Evolutionary conservation across 1,140 invertebrate genomes (phyloP), one percentile per base, ranked within the genome.

Genomic region (Eriosoma lanigerum): DNA sequence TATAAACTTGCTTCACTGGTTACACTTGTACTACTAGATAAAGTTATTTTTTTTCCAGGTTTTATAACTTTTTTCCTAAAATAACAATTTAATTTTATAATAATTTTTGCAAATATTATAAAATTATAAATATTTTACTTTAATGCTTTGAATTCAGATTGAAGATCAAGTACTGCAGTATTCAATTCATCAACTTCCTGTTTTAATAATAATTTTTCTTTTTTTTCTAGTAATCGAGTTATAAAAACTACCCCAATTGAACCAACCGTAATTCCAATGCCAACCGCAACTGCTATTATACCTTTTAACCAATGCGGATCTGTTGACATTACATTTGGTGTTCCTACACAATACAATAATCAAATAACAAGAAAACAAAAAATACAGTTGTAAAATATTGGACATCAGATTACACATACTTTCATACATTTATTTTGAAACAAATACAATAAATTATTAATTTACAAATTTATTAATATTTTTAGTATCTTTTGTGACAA

Each of bases 151-250:
- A 90, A 82, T 83, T 90, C 88, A 68, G 84, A 82, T 80, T 86
- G 85, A 83, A 90, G 86, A 26, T 86, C 85, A 6, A 86, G 81
- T 15, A 90, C 84, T 83, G 89, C 88, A 54, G 84, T 84, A 76
- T 89, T 88, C 32, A 90, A 82, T 19, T 87, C 84, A 24, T 86
- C 87, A 17, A 90, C 85, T 84, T 90, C 88, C 82, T 86, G 84
- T 72, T 83, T 82, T 19, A 84, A 50, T 21, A 83, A 66, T 26
- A 83, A 12, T 73, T 83, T 81, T 80, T 81, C 83, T 56, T 82
- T 82, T 76, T 83, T 82, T 78, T 82, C 82, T 64, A 82, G 82
- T 21, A 84, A 64, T n/a, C 83, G 82, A 48, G 82, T 70, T 64
- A 81, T 83, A 15, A 84, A 78, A 48, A 83, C 82, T n/a, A 83